Percentiles rank a stretch among this genome's conserved stretches.
phyloP scores from a whole-genome alignment of 2,888 invertebrate species.

The Sycophila texana region DNA sequence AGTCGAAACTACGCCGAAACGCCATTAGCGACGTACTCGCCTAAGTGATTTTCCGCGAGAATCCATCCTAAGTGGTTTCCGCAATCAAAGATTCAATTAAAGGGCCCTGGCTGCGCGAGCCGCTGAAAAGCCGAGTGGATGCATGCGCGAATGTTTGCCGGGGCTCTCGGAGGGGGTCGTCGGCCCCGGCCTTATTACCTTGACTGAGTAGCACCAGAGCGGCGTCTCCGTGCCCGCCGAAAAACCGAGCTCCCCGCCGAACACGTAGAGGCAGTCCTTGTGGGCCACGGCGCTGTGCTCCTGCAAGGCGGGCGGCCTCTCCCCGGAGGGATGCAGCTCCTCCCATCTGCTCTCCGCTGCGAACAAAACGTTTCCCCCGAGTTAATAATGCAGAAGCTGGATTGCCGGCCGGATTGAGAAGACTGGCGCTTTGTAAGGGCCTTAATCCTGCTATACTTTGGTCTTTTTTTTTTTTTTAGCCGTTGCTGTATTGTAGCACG shows the following conservation, averaged over 20 bases:
- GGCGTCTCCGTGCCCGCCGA: conserved; percentile 87
- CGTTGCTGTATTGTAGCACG: background rate
- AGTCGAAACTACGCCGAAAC: too few species aligned
- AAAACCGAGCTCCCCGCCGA: conserved; percentile 91
- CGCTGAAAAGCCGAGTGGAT: too few species aligned
- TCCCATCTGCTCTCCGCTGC: conserved; percentile 86
- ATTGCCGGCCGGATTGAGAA: too few species aligned
- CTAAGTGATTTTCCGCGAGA: too few species aligned
- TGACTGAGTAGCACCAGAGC: conserved; percentile 88
- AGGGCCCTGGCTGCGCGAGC: too few species aligned
- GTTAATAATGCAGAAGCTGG: background rate
- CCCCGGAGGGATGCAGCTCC: conserved; percentile 82
- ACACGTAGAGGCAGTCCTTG: conserved; percentile 86
- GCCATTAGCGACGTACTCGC: too few species aligned
- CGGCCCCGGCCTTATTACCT: conserved; percentile 75
- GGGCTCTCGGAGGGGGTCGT: too few species aligned
- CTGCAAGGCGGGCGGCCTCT: conserved; percentile 87
- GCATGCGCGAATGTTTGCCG: too few species aligned
- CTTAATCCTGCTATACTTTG: background rate
- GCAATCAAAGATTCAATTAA: too few species aligned
- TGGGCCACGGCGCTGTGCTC: conserved; percentile 90
- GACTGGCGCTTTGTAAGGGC: background rate
- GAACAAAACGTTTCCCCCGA: conserved; percentile 55
- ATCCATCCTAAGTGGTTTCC: too few species aligned
- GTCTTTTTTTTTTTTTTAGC: background rate